phyloP scores from a whole-genome alignment of 2,113 vertebrate species.

The Xiphophorus maculatus region DNA sequence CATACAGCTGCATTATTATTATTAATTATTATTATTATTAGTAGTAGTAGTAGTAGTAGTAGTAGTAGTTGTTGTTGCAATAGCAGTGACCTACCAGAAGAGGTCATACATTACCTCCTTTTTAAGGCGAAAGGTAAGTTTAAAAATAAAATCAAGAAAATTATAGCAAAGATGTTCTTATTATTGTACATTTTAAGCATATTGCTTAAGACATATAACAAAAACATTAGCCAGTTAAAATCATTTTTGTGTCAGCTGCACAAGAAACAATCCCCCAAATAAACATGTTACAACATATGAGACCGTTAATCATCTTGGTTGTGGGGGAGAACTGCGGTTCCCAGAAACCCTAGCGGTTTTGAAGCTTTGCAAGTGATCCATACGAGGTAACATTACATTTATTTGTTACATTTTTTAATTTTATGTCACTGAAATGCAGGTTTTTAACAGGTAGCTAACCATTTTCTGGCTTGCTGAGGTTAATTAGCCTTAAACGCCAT shows the following conservation, averaged over 20 bases:
- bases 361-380: not conserved
- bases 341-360: slow-evolving; percentile 24
- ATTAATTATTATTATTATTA: too few relatives aligned
- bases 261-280: too few relatives aligned
- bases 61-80: not conserved
- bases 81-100: not conserved
- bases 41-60: too few relatives aligned
- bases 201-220: too few relatives aligned
- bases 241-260: too few relatives aligned
- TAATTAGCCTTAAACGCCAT: not conserved
- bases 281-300: too few relatives aligned
- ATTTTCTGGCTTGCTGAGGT: rapidly evolving
- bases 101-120: not conserved
- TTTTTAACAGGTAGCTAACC: not conserved
- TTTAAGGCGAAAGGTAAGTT: not conserved
- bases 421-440: rapidly evolving
- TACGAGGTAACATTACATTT: slow-evolving; percentile 34
- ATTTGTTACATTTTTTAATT: not conserved
- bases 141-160: not conserved
- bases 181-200: too few relatives aligned
- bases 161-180: too few relatives aligned
- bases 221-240: too few relatives aligned
- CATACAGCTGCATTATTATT: too few relatives aligned
- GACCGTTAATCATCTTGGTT: too few relatives aligned
- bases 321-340: slow-evolving; percentile 33